Percentiles rank a stretch among this genome's conserved stretches.
Conservation (phyloP, 2,113 vertebrate species). For the Rhinoderma darwinii region DNA sequence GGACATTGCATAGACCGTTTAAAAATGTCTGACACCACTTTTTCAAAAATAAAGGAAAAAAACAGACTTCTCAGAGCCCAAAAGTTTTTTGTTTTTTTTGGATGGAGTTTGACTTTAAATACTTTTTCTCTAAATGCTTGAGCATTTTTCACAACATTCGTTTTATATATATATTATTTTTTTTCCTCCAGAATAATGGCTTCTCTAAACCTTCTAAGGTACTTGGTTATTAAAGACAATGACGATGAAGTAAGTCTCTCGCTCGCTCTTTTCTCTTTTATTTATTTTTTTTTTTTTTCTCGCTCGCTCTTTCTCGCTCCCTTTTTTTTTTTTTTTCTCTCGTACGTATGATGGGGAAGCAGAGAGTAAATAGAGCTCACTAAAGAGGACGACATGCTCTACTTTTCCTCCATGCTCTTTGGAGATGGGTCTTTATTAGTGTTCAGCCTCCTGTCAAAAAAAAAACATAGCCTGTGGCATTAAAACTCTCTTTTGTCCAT, state of each 20-base stretch:
- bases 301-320: neutral
- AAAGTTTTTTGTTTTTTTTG: too few relatives aligned
- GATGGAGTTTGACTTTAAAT: too few relatives aligned
- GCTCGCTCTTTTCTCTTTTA: neutral
- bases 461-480: neutral
- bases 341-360: neutral
- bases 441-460: neutral
- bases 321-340: neutral
- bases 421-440: neutral
- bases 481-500: neutral
- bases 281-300: neutral
- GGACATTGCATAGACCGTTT: too few relatives aligned
- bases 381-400: neutral
- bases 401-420: neutral
- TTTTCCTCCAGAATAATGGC: conserved; percentile 79
- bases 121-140: neutral
- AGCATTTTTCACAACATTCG: neutral
- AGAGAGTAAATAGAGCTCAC: neutral
- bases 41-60: too few relatives aligned
- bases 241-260: conserved; percentile 84
- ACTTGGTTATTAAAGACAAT: conserved; percentile 84
- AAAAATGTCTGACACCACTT: too few relatives aligned
- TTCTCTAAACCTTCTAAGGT: conserved; percentile 89
- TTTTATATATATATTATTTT: neutral
- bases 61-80: too few relatives aligned